phyloP scores from a whole-genome alignment of 2,888 invertebrate genomes.

The Eulithis prunata region DNA sequence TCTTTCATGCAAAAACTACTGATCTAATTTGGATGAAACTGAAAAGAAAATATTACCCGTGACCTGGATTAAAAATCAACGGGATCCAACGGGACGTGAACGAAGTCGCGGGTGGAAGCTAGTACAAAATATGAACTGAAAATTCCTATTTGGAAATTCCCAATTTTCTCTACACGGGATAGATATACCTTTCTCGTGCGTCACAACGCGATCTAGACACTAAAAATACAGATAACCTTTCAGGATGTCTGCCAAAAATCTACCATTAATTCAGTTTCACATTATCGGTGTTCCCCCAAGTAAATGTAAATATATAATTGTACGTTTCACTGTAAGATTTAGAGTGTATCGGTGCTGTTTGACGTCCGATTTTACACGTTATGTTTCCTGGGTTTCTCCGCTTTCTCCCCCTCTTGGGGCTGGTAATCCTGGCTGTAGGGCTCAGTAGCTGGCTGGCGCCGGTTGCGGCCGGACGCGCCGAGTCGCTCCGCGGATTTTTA shows the following conservation, averaged over 20 bases:
- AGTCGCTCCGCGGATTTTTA: slow-evolving; percentile 28
- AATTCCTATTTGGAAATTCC: too few species aligned
- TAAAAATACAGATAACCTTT: background rate
- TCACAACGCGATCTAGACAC: background rate
- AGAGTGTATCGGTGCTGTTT: slow-evolving; percentile 16
- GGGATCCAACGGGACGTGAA: too few species aligned
- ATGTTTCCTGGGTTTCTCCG: slow-evolving; percentile 31
- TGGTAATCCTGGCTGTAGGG: background rate
- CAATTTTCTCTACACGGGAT: too few species aligned
- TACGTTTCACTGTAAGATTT: slow-evolving; percentile 1
- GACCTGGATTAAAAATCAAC: too few species aligned
- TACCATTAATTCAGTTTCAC: background rate
- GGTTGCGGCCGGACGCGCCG: slow-evolving; percentile 51
- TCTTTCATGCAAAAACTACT: too few species aligned
- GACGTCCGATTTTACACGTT: slow-evolving; percentile 36
- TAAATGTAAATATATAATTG: slow-evolving; percentile 15
- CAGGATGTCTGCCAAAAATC: background rate
- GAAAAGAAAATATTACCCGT: too few species aligned
- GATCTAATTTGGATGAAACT: too few species aligned
- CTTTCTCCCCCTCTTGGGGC: background rate
- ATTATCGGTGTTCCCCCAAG: background rate
- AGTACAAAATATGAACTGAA: too few species aligned
- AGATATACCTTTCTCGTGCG: too few species aligned
- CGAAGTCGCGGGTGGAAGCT: too few species aligned
- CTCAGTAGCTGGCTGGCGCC: slow-evolving; percentile 51